Evolutionary conservation across 2,113 vertebrate genomes (phyloP).

Genomic region (Nyctereutes procyonoides): DNA sequence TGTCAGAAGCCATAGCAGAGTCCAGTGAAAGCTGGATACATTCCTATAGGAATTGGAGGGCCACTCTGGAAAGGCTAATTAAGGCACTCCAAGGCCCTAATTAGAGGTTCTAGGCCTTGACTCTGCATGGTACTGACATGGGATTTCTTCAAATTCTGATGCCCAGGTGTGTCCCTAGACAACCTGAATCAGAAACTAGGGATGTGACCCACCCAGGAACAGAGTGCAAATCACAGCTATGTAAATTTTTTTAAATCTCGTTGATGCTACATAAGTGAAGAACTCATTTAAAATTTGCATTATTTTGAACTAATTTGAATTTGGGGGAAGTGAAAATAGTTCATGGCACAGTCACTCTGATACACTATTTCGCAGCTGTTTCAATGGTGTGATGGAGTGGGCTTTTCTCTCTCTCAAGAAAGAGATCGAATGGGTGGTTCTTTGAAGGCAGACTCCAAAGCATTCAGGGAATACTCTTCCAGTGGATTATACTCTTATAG

Average conservation of each 20-base stretch:
- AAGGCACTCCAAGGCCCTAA: not conserved
- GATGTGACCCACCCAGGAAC: not conserved
- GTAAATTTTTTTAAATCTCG: not conserved
- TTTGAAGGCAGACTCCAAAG: not conserved
- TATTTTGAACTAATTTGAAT: constrained; percentile 8
- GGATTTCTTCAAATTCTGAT: not conserved
- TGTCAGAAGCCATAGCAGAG: not conserved
- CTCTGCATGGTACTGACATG: accelerated
- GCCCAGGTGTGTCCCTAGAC: accelerated
- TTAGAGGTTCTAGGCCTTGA: not conserved
- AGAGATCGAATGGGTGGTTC: not conserved
- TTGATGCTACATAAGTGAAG: not conserved
- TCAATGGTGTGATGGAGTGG: not conserved
- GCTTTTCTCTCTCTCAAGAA: not conserved
- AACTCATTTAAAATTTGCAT: not conserved
- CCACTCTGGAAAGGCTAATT: not conserved
- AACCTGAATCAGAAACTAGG: not conserved
- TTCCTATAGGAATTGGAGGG: no score
- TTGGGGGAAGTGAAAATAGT: not conserved
- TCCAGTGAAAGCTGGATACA: accelerated
- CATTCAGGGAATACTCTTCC: accelerated
- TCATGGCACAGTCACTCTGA: not conserved
- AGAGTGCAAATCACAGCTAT: not conserved
- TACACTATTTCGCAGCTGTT: not conserved
- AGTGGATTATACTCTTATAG: not conserved